Evolutionary conservation across 2,888 invertebrate genomes (phyloP).

Genomic region (Notodonta dromedarius): DNA sequence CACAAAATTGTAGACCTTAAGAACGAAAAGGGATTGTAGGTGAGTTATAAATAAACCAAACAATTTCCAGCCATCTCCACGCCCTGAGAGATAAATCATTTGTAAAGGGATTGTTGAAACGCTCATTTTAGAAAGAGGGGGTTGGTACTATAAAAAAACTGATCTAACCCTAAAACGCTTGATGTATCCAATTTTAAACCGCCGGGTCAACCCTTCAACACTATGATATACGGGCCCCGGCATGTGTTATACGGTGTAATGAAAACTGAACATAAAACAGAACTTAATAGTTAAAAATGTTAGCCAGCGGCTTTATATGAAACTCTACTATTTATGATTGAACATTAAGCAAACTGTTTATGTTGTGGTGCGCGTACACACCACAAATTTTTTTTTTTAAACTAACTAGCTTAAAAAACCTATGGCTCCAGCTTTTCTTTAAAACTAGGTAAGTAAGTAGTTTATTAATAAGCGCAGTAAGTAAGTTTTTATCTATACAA

Average conservation of each 20-base stretch:
- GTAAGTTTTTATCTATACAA: too few relatives aligned
- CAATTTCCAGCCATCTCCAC: slow-evolving; percentile 23
- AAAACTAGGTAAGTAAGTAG: too few relatives aligned
- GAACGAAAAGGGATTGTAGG: background rate
- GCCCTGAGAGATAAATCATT: slow-evolving; percentile 58
- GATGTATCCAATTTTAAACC: slow-evolving; percentile 73
- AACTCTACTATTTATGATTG: slow-evolving; percentile 48
- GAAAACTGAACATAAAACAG: slow-evolving; percentile 65
- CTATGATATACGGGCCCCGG: slow-evolving; percentile 61
- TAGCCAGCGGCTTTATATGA: slow-evolving; percentile 41
- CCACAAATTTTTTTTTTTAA: background rate
- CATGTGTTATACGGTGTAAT: slow-evolving; percentile 67
- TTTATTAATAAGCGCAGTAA: too few relatives aligned
- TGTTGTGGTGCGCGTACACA: slow-evolving; percentile 1
- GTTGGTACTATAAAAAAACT: slow-evolving; percentile 67
- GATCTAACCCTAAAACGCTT: slow-evolving; percentile 58
- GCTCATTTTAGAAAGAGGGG: slow-evolving; percentile 62
- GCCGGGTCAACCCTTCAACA: slow-evolving; percentile 63
- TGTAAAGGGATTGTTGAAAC: slow-evolving; percentile 66
- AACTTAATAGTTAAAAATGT: slow-evolving; percentile 43
- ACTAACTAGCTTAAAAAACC: too few relatives aligned
- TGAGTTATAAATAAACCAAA: slow-evolving; percentile 32
- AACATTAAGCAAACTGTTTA: slow-evolving; percentile 40
- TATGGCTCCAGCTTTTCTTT: too few relatives aligned
- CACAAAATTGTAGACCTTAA: background rate